These are phyloP conservation scores for Cricetomys ansorgei DNA, from an alignment of 2,113 vertebrate species.

Conservation along the genomic window DNA sequence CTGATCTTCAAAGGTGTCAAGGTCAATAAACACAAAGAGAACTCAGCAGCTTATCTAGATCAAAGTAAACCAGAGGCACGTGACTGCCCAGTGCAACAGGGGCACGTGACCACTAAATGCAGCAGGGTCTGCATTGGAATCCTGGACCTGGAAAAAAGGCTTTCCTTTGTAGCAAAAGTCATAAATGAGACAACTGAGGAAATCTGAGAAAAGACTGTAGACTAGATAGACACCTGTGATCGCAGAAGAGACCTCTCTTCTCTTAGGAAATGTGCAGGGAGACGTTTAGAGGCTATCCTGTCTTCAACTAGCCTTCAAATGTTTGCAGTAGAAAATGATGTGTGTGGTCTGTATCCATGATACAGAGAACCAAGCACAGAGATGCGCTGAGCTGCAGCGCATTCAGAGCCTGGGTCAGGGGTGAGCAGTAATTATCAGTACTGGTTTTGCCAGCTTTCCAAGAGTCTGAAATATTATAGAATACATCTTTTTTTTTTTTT, in stretches of 20 bases:
- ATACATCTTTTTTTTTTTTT: not conserved
- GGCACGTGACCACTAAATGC: not conserved
- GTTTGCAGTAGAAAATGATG: not conserved
- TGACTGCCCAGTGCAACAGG: not conserved
- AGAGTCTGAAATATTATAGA: constrained; percentile 38
- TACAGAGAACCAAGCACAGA: not conserved
- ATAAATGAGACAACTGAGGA: constrained; percentile 15
- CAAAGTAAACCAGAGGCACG: constrained; percentile 46
- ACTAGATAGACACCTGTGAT: not conserved
- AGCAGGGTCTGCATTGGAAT: constrained; percentile 3
- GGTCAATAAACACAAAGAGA: constrained; percentile 63
- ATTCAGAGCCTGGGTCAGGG: not conserved
- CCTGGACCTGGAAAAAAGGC: not conserved
- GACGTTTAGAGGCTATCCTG: not conserved
- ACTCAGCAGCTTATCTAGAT: constrained; percentile 53
- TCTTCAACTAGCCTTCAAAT: not conserved
- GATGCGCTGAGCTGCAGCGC: not conserved
- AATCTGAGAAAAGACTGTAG: constrained; percentile 15
- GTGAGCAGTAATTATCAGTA: not conserved
- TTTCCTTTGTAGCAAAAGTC: constrained; percentile 50
- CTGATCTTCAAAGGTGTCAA: constrained; percentile 53
- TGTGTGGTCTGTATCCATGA: not conserved
- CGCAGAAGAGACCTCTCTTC: not conserved
- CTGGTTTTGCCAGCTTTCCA: not conserved
- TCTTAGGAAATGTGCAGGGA: not conserved